phyloP scores from a whole-genome alignment of 2,113 vertebrate genomes.

The Morone saxatilis region DNA sequence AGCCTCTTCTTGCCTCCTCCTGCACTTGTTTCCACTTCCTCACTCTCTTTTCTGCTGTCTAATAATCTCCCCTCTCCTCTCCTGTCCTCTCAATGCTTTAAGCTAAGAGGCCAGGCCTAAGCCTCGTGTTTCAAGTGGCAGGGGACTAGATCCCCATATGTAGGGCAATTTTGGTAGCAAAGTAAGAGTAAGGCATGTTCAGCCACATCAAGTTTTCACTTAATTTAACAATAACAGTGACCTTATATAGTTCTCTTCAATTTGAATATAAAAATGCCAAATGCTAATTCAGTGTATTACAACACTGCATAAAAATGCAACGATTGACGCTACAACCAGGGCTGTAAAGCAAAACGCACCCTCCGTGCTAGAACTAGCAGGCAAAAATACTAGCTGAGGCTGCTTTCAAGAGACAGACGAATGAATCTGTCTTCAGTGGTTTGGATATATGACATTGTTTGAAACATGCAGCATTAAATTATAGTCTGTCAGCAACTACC shows the following conservation, averaged over 20 bases:
- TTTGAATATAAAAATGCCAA: not conserved
- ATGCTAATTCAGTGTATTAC: not conserved
- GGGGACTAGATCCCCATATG: not conserved
- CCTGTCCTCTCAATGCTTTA: not conserved
- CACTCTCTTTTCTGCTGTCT: slow-evolving; percentile 23
- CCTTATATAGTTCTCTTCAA: not conserved
- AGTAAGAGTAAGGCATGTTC: not conserved
- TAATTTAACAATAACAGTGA: not conserved
- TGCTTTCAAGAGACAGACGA: not conserved
- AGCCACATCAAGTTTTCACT: too few relatives aligned
- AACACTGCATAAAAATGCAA: not conserved
- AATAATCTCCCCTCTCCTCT: slow-evolving; percentile 17
- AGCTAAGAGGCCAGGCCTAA: slow-evolving; percentile 15
- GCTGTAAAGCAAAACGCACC: not conserved
- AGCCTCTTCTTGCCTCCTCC: slow-evolving; percentile 62
- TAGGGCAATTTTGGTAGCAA: not conserved
- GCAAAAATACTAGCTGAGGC: not conserved
- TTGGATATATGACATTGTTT: not conserved
- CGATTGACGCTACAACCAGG: too few relatives aligned
- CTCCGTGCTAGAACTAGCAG: not conserved
- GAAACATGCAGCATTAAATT: not conserved
- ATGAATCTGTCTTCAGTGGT: not conserved
- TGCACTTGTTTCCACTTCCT: slow-evolving; percentile 55
- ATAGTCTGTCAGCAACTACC: too few relatives aligned
- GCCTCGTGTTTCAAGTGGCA: slow-evolving; percentile 9